Base-by-base conservation (phyloP, 2,888 invertebrate genomes). In the Agonopterix arenella region DNA sequence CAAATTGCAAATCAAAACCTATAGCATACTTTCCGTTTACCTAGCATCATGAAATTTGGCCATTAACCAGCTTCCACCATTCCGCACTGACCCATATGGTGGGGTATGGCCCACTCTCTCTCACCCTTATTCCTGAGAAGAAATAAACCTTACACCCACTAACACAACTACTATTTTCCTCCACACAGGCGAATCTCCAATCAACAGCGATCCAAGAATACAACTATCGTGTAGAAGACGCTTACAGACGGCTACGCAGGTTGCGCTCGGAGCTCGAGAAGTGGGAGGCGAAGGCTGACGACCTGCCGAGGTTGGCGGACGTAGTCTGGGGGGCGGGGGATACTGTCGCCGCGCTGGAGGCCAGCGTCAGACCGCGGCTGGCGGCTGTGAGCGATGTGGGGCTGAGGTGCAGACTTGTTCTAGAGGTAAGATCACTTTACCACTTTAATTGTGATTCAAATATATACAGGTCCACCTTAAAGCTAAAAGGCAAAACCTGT, bases 261-360 rank as follows among this genome's bases (percentile, higher is more conserved):
- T 54, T 85, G 1, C 72, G 61, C 48, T 57, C 59, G 16, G 70
- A 53, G 11, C 74, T 73, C n/a, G 80, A 64, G 50, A 66, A 55
- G 45, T 90, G 74, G 84, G 84, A 73, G 60, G 66, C 67, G 16
- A 81, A 78, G 45, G 80, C 88, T 1, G 81, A 82, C 0, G 90
- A 91, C 47, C 66, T 92, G 11, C 76, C 82, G 4, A 74, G 74
- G 4, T 74, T 90, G 11, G 84, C 90, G 0, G 81, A 83, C 43
- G 71, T 76, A 0, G 88, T 92, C 47, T 85, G 90, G 67, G 75
- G 72, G 11, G 78, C 91, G 11, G 78, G 88, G 2, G 89, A 90
- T 8, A 68, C 80, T 0, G 84, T 92, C 0, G 82, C 81, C 3
- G 89, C 85, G 0, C 84, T 91, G 43, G 77, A 90, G 10, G 70